These are phyloP conservation scores for Lasioglossum malachurum DNA, from an alignment of 2,888 invertebrate species.

Conservation along the genomic window DNA sequence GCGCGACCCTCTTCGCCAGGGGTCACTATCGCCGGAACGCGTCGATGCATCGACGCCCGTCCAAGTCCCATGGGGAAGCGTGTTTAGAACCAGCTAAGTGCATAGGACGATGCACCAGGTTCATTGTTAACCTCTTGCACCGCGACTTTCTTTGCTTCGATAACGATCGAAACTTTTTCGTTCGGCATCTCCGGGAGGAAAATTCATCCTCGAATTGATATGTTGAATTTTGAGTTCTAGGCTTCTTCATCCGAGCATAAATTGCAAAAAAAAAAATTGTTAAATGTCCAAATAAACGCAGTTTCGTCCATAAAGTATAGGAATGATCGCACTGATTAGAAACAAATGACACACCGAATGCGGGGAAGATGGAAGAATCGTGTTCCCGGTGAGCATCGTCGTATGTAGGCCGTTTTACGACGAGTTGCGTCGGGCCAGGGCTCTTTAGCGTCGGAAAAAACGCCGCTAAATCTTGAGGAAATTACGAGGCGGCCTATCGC, in stretches of 20 bases:
- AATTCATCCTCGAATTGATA: neutral
- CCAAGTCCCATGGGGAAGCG: slow-evolving; percentile 45
- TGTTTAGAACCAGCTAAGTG: neutral
- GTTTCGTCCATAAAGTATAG: neutral
- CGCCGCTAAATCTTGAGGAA: slow-evolving; percentile 73
- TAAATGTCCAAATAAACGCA: neutral
- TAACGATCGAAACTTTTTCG: neutral
- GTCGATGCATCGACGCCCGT: slow-evolving; percentile 4
- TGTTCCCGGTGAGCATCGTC: slow-evolving; percentile 55
- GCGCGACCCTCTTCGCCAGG: slow-evolving; percentile 41
- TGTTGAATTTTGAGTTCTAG: neutral
- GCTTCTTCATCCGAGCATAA: neutral
- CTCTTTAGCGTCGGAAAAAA: slow-evolving; percentile 61
- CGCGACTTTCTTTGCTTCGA: neutral
- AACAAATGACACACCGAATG: slow-evolving; percentile 54
- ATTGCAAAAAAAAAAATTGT: neutral
- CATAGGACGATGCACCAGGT: neutral
- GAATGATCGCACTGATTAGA: slow-evolving; percentile 76
- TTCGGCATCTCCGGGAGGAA: neutral
- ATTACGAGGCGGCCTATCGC: slow-evolving; percentile 71
- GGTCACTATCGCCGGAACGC: slow-evolving; percentile 48
- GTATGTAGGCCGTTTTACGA: slow-evolving; percentile 69
- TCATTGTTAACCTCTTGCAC: neutral
- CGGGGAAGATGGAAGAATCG: slow-evolving; percentile 68
- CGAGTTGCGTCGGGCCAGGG: slow-evolving; percentile 47